phyloP scores from a whole-genome alignment of 2,888 invertebrate species.

The Adelognathus sp. region DNA sequence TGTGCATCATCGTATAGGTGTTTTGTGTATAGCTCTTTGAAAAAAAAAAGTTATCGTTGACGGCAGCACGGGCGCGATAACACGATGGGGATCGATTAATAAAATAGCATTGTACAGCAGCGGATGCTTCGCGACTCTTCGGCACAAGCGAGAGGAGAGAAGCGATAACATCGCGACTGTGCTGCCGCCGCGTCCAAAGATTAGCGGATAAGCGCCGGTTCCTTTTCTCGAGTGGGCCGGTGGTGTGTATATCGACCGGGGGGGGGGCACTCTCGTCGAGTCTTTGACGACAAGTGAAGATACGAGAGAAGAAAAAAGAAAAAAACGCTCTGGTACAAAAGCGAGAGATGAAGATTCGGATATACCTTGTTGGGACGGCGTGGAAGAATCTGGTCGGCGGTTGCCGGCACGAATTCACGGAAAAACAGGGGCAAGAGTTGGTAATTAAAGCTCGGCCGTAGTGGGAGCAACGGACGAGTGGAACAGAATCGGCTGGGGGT shows the following conservation, averaged over 20 bases:
- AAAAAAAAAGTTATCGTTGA: neutral
- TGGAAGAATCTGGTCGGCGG: slow-evolving; percentile 69
- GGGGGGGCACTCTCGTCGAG: too few species aligned
- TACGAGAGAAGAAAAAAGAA: slow-evolving; percentile 1
- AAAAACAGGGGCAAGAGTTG: slow-evolving; percentile 76
- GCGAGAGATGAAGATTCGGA: too few species aligned
- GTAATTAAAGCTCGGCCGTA: slow-evolving; percentile 74
- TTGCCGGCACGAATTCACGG: slow-evolving; percentile 70
- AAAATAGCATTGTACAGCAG: slow-evolving; percentile 6
- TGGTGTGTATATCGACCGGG: too few species aligned
- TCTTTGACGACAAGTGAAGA: too few species aligned
- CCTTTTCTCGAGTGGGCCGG: neutral
- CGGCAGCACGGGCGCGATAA: neutral
- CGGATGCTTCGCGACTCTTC: neutral
- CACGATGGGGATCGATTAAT: neutral
- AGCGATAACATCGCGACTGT: neutral
- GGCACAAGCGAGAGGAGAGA: neutral
- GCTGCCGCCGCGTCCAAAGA: neutral
- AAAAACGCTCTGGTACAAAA: neutral
- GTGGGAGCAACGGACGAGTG: slow-evolving; percentile 43
- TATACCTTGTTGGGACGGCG: slow-evolving; percentile 55
- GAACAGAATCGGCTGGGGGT: slow-evolving; percentile 55
- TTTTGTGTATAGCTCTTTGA: neutral
- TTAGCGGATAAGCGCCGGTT: neutral
- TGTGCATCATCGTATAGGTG: slow-evolving; percentile 31